Evolutionary conservation across 1,140 invertebrate species (phyloP), one percentile per base, ranked within the genome.

Genomic region (Bathynomus jamesi): DNA sequence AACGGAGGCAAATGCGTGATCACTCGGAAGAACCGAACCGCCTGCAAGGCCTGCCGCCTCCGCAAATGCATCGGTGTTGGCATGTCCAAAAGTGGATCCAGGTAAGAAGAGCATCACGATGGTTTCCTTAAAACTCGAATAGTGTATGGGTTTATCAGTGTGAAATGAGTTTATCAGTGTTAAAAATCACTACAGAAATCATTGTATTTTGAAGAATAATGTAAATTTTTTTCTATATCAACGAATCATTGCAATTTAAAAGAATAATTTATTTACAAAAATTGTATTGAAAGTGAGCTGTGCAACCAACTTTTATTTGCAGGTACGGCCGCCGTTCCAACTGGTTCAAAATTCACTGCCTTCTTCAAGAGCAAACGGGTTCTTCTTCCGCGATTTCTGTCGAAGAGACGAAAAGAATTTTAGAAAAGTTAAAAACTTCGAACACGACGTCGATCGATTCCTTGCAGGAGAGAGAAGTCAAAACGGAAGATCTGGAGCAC

Each of bases 21-120:
- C 81, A 97, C 94, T 83, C 94, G 95, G 84, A 93, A 95, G 83
- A 97, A 96, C 80, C 87, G 95, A 71, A 97, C 95, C 8, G 91
- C 94, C 7, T 98, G 95, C 85, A 96, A 97, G 82, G 92, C 93
- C 0, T 98, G 95, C 81, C 87, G 95, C n/a, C 86, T 96, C 78
- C 85, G 92, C 77, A 96, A 97, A 83, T 98, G 95, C 81, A 83
- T 97, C 4, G 82, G 91, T 78, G 94, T 95, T 46, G 95, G 95
- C 62, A 98, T 98, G 95, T 95, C 92, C 30, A 95, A 96, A 81
- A 94, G 93, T 72, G 93, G 93, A 17, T 75, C 74, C 27, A 74
- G 73, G 72, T 74, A 28, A 74, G 69, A 31, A 8, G 27, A 67
- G n/a, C n/a, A n/a, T n/a, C n/a, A n/a, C n/a, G n/a, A n/a, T n/a